Evolutionary conservation across 2,797 vertebrate species (phyloP), one percentile per base, ranked within the genome.

Genomic region (Melanogrammus aeglefinus): DNA sequence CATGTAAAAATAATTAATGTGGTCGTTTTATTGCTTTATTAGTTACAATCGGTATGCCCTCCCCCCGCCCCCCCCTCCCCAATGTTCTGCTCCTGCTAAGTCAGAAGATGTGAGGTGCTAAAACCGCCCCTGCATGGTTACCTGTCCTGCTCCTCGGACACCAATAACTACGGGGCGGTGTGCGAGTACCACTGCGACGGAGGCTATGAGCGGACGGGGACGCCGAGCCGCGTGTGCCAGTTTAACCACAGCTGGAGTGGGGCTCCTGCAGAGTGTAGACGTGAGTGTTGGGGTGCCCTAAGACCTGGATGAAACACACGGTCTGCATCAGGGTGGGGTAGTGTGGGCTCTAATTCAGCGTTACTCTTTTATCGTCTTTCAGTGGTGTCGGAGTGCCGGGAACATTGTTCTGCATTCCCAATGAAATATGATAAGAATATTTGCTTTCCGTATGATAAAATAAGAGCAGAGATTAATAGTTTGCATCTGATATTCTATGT

Each of bases 141-240:
- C 88, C 81, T 99, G 83, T 95, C 91, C 85, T 99, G 98, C 84
- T 95, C 95, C 76, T 97, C 96, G 0, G 95, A 94, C 0, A 88
- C 93, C 51, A 95, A 97, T 84, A 98, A 98, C 92, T 98, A 97
- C 0, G 97, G 98, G 0, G 96, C 97, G 1, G 89, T 86, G 2
- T 99, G 98, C 81, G 96, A 97, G 84, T 97, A 97, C 82, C 90
- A 92, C 80, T 99, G 98, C 13, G 95, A 98, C 0, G 94, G 95
- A 31, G 96, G 97, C 76, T 95, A 95, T 0, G 97, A 99, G 78
- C 94, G 89, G 41, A 94, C 87, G 76, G 97, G 98, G 2, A 75
- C 82, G 0, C 79, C 92, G 0, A 92, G 93, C 73, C 89, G 96
- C 0, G 95, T 98, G 79, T 99, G 97, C 88, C 96, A 95, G 89